These are phyloP conservation scores for Polyploca ridens DNA, from an alignment of 2,888 invertebrate species.

Conservation along the genomic window DNA sequence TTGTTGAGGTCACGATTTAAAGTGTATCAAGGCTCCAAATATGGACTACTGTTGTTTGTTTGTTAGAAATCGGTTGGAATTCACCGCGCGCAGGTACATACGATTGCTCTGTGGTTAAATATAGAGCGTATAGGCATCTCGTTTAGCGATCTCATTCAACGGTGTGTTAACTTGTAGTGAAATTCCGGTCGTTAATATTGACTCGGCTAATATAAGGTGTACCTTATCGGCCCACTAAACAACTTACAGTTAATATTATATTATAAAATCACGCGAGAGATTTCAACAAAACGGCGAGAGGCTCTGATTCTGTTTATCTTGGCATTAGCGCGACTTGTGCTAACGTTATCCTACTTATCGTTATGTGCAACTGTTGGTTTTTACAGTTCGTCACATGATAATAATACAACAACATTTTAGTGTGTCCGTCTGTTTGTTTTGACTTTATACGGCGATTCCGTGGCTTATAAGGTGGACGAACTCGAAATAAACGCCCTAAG, in stretches of 20 bases:
- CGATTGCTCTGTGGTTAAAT: conserved; percentile 19
- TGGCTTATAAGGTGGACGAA: conserved; percentile 53
- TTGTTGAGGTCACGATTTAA: conserved; percentile 56
- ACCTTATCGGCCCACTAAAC: conserved; percentile 66
- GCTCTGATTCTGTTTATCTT: conserved; percentile 65
- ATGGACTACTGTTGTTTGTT: conserved; percentile 11
- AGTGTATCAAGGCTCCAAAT: conserved; percentile 38
- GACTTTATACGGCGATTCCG: conserved; percentile 43
- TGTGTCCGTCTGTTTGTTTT: conserved; percentile 43
- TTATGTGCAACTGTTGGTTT: conserved; percentile 63
- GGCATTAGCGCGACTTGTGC: conserved; percentile 65
- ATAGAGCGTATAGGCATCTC: conserved; percentile 16
- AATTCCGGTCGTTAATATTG: conserved; percentile 71
- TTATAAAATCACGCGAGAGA: conserved; percentile 79
- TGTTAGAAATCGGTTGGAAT: background rate
- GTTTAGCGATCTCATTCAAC: conserved; percentile 27
- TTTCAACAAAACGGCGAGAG: conserved; percentile 52
- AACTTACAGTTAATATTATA: conserved; percentile 77
- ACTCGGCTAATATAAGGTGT: conserved; percentile 50
- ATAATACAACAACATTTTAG: conserved; percentile 61
- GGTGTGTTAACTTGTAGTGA: conserved; percentile 58
- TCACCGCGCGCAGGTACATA: conserved; percentile 16
- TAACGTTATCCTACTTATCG: conserved; percentile 78
- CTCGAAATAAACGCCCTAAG: conserved; percentile 45
- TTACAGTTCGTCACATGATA: conserved; percentile 65